Conservation (phyloP, 2,113 vertebrate species). For the Onychostoma macrolepis region DNA sequence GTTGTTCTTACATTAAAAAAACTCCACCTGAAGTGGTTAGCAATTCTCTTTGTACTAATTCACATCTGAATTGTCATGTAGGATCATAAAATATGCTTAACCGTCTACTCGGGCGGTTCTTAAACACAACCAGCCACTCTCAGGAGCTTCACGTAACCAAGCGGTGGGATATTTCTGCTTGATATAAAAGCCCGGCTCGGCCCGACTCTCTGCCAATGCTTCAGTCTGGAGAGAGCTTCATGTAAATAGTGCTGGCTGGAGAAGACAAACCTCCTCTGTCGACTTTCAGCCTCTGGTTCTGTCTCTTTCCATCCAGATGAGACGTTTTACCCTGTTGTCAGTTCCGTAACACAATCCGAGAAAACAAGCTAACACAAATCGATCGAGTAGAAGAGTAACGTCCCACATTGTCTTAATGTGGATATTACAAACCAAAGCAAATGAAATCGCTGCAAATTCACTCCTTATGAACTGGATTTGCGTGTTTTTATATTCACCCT, state of each 20-base stretch:
- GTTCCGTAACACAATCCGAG: constrained; percentile 63
- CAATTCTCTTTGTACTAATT: constrained; percentile 39
- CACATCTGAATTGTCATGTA: constrained; percentile 48
- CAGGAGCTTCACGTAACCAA: constrained; percentile 44
- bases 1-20: constrained; percentile 46
- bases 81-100: constrained; percentile 37
- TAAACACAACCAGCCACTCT: constrained; percentile 14
- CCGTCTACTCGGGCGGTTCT: not conserved
- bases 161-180: constrained; percentile 40
- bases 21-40: constrained; percentile 24
- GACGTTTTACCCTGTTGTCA: constrained; percentile 77
- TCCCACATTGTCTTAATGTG: constrained; percentile 52
- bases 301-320: constrained; percentile 30
- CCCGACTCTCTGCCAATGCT: constrained; percentile 60
- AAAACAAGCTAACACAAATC: constrained; percentile 43
- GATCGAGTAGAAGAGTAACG: constrained; percentile 29
- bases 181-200: constrained; percentile 56
- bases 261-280: constrained; percentile 48
- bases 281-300: constrained; percentile 48
- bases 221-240: constrained; percentile 53
- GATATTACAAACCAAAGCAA: constrained; percentile 54
- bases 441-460: constrained; percentile 52
- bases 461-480: constrained; percentile 43
- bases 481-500: constrained; percentile 38
- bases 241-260: constrained; percentile 33